Percentiles rank a stretch among this genome's conserved stretches.
These are phyloP conservation scores for Meteorus cinctellus DNA, from an alignment of 2,888 invertebrate species.

Conservation along the genomic window DNA sequence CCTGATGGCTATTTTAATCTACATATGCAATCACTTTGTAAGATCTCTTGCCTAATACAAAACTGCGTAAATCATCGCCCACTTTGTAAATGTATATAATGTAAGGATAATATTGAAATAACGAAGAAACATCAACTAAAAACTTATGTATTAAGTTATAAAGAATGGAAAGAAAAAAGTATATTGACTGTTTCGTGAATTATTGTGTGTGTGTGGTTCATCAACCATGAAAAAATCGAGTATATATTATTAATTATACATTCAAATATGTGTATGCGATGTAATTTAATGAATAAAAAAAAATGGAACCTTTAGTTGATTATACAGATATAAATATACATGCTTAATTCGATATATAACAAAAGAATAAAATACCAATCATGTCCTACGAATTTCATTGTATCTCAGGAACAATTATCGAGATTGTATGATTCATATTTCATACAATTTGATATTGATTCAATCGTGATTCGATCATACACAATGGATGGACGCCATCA, in stretches of 20 bases:
- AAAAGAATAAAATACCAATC: not conserved
- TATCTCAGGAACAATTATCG: not conserved
- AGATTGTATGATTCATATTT: too few species aligned
- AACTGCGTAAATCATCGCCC: not conserved
- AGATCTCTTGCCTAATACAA: slow-evolving; percentile 5
- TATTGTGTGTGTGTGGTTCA: not conserved
- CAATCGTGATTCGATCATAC: too few species aligned
- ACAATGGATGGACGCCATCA: too few species aligned
- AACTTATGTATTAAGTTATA: slow-evolving; percentile 3
- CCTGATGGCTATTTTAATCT: not conserved
- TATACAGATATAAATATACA: not conserved
- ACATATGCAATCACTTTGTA: not conserved
- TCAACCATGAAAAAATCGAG: not conserved
- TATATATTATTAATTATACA: not conserved
- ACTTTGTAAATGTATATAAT: slow-evolving; percentile 4
- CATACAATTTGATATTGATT: too few species aligned
- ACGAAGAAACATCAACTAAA: not conserved
- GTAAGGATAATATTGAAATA: not conserved
- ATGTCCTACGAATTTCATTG: not conserved
- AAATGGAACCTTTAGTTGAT: not conserved
- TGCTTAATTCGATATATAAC: slow-evolving; percentile 1
- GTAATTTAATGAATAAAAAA: slow-evolving; percentile 10
- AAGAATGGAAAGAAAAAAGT: slow-evolving; percentile 1
- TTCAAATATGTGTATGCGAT: slow-evolving; percentile 12
- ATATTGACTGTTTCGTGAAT: not conserved